phyloP scores from a whole-genome alignment of 2,797 vertebrate species.

The Tiaroga cobitis region DNA sequence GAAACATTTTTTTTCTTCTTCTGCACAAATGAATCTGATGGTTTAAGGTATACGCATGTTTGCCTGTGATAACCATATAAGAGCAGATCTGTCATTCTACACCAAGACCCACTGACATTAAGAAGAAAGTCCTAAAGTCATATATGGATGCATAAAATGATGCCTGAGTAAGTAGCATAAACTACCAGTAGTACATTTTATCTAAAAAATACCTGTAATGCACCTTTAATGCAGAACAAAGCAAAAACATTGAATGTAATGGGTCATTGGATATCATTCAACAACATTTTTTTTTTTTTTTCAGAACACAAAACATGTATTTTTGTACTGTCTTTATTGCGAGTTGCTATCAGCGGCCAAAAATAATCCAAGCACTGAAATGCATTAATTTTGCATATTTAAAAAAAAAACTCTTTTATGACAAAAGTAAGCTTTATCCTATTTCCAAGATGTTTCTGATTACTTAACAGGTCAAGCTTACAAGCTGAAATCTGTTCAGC shows the following conservation, averaged over 20 bases:
- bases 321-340: neutral
- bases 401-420: neutral
- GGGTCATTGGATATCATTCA: conserved; percentile 15
- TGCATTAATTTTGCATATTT: neutral
- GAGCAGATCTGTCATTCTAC: neutral
- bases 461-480: neutral
- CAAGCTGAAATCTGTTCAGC: neutral
- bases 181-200: neutral
- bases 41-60: neutral
- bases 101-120: neutral
- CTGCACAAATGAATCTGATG: neutral
- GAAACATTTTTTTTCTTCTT: neutral
- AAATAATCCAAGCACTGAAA: neutral
- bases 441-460: neutral
- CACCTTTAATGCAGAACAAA: neutral
- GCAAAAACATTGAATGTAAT: conserved; percentile 17
- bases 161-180: neutral
- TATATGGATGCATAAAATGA: neutral
- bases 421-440: conserved; percentile 1
- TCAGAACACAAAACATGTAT: neutral
- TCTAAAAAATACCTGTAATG: neutral
- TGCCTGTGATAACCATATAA: neutral
- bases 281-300: neutral
- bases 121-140: neutral
- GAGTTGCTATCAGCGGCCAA: neutral